These are phyloP conservation scores for Sitta carolinensis DNA, from an alignment of 2,797 vertebrate species.

Conservation along the genomic window DNA sequence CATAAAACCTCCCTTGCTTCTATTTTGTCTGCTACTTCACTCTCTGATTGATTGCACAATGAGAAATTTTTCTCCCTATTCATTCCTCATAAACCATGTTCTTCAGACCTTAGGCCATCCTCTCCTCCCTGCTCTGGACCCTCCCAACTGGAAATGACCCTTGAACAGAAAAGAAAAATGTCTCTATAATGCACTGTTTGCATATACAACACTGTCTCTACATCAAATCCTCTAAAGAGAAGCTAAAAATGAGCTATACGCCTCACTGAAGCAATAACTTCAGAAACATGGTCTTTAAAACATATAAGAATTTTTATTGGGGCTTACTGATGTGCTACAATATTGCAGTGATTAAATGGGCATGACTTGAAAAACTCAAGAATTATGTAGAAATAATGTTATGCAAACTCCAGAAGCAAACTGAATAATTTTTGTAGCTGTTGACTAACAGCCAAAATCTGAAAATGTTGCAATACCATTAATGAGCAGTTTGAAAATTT, in stretches of 20 bases:
- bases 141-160: neutral
- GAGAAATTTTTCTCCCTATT: neutral
- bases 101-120: neutral
- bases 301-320: neutral
- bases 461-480: neutral
- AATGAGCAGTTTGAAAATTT: neutral
- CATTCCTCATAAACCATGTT: neutral
- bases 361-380: neutral
- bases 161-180: neutral
- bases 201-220: neutral
- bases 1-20: neutral
- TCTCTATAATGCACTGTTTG: neutral
- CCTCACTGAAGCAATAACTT: constrained; percentile 22
- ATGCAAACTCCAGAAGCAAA: neutral
- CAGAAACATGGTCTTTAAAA: constrained; percentile 4
- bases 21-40: neutral
- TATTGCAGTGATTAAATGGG: neutral
- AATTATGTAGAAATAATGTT: neutral
- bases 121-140: accelerated
- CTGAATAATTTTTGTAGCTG: neutral
- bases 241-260: neutral
- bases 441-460: neutral
- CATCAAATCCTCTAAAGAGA: neutral
- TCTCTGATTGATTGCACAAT: neutral
- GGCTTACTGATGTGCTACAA: neutral